Conservation (phyloP, 2,113 vertebrate genomes). For the Xiphophorus maculatus region DNA sequence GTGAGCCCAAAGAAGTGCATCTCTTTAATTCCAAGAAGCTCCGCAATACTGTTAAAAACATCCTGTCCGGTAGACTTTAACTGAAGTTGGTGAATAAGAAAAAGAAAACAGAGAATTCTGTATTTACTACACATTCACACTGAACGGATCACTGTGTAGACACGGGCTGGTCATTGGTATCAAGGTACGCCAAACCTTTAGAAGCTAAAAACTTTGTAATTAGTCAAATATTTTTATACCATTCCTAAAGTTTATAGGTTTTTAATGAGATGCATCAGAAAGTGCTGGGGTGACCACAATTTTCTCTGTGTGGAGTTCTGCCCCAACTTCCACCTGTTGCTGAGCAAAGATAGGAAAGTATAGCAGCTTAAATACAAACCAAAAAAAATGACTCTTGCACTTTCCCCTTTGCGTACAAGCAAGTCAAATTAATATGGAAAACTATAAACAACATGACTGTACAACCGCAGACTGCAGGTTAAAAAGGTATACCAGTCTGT, state of each 20-base stretch:
- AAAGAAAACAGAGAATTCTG: slow-evolving; percentile 13
- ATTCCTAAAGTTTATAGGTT: neutral
- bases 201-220: too few relatives aligned
- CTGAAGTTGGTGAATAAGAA: slow-evolving; percentile 63
- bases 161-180: too few relatives aligned
- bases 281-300: too few relatives aligned
- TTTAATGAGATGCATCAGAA: neutral
- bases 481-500: neutral
- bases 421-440: neutral
- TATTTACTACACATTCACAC: slow-evolving; percentile 1
- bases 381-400: neutral
- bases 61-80: slow-evolving; percentile 87
- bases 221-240: neutral
- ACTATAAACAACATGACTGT: too few relatives aligned
- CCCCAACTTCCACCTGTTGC: neutral
- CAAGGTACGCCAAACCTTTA: too few relatives aligned
- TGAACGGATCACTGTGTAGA: neutral
- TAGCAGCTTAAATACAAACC: too few relatives aligned
- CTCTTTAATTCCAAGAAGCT: slow-evolving; percentile 84
- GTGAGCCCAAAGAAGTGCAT: slow-evolving; percentile 91
- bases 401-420: neutral
- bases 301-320: neutral
- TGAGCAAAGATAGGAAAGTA: too few relatives aligned
- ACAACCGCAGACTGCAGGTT: neutral
- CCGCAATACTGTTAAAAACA: slow-evolving; percentile 84